Evolutionary conservation across 2,888 invertebrate genomes (phyloP), one percentile per base, ranked within the genome.

Genomic region (Chaitophorus viminalis): DNA sequence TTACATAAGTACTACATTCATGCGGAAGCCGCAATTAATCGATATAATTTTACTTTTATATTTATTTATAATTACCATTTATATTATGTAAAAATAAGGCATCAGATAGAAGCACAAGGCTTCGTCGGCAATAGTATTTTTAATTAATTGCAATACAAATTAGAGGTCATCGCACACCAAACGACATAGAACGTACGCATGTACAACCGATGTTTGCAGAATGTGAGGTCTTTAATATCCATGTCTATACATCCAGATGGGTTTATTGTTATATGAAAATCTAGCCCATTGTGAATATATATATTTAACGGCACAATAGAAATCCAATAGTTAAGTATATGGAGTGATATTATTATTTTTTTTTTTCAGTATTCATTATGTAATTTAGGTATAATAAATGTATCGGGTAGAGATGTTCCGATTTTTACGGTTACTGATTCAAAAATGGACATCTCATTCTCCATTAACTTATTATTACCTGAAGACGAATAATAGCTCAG

Each of bases 121-220:
- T 29, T 65, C 75, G 25, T 9, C 18, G 29, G 11, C 46, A 68
- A 75, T 65, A 75, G 46, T 76, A 76, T 84, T 84, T 84, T 84
- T 65, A 84, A 84, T 84, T 84, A 76, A 84, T 76, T 76, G 76
- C 84, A 65, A 84, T 84, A 76, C 39, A 84, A 84, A 84, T 84
- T 76, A 84, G 84, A 84, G 84, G 84, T 84, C 84, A 68, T 84
- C 84, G 75, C 83, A 75, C 75, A 83, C 39, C 54, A 29, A 60
- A 60, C 74, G n/a, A 14, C 36, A 25, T 60, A 29, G 1, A 70
- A 82, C 46, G 25, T 52, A 72, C n/a, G n/a, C 33, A 52, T 52
- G 25, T 25, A 33, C 60, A 39, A 60, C 75, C 33, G 46, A 82
- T 75, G 14, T 65, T 39, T 60, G 14, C 39, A 39, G 60, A 60